Evolutionary conservation across 2,113 vertebrate species (phyloP), one percentile per base, ranked within the genome.

Genomic region (Tapirus terrestris): DNA sequence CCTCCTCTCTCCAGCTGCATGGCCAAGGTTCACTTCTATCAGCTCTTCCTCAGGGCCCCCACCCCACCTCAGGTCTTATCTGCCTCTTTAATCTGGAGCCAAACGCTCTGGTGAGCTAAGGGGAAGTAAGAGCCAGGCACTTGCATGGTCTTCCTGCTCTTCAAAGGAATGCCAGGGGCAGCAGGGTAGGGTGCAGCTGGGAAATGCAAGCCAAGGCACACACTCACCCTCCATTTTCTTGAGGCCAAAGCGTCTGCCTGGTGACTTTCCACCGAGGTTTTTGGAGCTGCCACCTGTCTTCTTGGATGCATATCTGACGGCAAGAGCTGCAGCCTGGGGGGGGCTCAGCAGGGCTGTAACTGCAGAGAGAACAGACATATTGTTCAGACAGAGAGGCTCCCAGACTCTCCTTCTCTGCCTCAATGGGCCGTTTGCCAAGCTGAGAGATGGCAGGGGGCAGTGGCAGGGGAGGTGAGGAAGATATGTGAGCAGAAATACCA

Each of bases 191-290:
- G 31, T 43, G 9, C 27, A 43, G 67, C 4, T 48, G 60, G 85
- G 53, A 85, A 33, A 18, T 0, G 3, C 33, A 80, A 92, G 43
- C 12, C 25, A 36, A 43, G 45, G 61, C 12, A 45, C 31, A 58
- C 1, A 43, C 98, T 97, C 79, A 99, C 99, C 99, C 39, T 99
- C 99, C 6, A 98, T 67, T 97, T 99, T 99, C 98, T 99, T 99
- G 96, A 97, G 99, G 12, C 99, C 99, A 0, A 99, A 99, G 96
- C 99, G 99, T 89, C 98, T 99, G 6, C 99, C 99, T 1, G 99
- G 97, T 85, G 99, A 99, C 68, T 99, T 99, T 21, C 99, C 99
- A 16, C 99, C 99, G 0, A 98, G 25, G 95, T 99, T 99, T 98
- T 99, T 99, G 5, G 99, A 98, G 98, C 99, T 99, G 21, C 99